phyloP scores from a whole-genome alignment of 2,888 invertebrate genomes.

The Lasioglossum morio region DNA sequence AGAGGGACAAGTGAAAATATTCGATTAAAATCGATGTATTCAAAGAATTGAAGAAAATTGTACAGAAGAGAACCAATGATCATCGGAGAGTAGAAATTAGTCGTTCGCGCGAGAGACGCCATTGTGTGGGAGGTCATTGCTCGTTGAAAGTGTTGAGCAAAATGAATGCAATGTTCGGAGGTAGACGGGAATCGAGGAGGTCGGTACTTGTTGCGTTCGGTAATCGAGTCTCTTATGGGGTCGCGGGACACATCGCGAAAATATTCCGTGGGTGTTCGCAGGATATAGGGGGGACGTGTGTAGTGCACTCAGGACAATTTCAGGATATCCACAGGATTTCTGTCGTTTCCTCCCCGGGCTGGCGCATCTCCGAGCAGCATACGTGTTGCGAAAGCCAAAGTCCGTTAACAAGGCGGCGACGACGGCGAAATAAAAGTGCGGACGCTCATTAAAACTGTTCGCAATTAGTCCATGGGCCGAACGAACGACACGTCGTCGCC shows the following conservation, averaged over 20 bases:
- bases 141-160: neutral
- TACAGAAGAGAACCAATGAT: neutral
- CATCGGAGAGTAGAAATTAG: neutral
- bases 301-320: slow-evolving; percentile 60
- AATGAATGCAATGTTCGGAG: neutral
- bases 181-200: neutral
- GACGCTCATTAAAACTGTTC: slow-evolving; percentile 54
- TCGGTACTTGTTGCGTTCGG: slow-evolving; percentile 26
- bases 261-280: slow-evolving; percentile 61
- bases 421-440: slow-evolving; percentile 54
- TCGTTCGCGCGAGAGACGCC: neutral
- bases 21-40: neutral
- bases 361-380: slow-evolving; percentile 26
- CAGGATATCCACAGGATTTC: slow-evolving; percentile 65
- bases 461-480: slow-evolving; percentile 50
- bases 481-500: neutral
- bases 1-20: neutral
- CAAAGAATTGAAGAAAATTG: too few species aligned
- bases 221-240: slow-evolving; percentile 38
- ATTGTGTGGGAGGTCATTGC: neutral
- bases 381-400: slow-evolving; percentile 64
- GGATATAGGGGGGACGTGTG: slow-evolving; percentile 49
- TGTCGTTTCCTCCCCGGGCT: slow-evolving; percentile 48
- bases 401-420: slow-evolving; percentile 59
- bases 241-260: slow-evolving; percentile 45